A percentile compares a stretch with the other conserved stretches of the same genome.
phyloP scores from a whole-genome alignment of 2,888 invertebrate species.

The Ormia ochracea region DNA sequence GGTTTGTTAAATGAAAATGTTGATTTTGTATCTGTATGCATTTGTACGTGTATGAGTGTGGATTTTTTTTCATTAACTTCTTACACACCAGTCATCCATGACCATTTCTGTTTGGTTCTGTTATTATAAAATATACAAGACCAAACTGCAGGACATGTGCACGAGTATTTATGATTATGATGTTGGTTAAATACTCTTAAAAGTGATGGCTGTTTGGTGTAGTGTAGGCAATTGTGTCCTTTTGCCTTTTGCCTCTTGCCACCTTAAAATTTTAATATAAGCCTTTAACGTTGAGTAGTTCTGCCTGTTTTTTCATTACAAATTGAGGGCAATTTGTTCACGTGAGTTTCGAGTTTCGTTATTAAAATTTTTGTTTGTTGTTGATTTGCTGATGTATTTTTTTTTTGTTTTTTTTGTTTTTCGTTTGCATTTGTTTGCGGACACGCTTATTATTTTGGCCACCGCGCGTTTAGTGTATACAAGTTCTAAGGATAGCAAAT shows the following conservation, averaged over 20 bases:
- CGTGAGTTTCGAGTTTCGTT: slow-evolving; percentile 21
- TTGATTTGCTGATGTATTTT: too few relatives aligned
- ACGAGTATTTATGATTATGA: slow-evolving; percentile 35
- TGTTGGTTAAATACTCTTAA: slow-evolving; percentile 14
- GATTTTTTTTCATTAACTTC: neutral
- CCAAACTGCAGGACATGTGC: neutral
- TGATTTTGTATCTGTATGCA: too few relatives aligned
- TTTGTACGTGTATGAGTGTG: neutral
- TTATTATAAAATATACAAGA: neutral
- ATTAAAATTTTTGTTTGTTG: neutral
- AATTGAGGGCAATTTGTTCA: slow-evolving; percentile 32
- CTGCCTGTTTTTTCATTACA: neutral
- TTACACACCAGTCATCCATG: neutral
- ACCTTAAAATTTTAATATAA: neutral
- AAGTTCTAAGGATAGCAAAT: slow-evolving; percentile 15
- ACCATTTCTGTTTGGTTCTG: slow-evolving; percentile 5
- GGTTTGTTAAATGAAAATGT: slow-evolving; percentile 30
- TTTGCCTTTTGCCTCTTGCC: neutral
- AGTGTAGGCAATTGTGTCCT: neutral
- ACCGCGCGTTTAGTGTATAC: neutral
- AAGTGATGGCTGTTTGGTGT: neutral
- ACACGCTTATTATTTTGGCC: slow-evolving; percentile 9
- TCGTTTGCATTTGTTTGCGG: too few relatives aligned
- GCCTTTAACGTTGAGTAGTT: slow-evolving; percentile 7
- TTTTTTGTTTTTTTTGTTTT: too few relatives aligned